phyloP scores from a whole-genome alignment of 2,113 vertebrate genomes.

The Tapirus terrestris region DNA sequence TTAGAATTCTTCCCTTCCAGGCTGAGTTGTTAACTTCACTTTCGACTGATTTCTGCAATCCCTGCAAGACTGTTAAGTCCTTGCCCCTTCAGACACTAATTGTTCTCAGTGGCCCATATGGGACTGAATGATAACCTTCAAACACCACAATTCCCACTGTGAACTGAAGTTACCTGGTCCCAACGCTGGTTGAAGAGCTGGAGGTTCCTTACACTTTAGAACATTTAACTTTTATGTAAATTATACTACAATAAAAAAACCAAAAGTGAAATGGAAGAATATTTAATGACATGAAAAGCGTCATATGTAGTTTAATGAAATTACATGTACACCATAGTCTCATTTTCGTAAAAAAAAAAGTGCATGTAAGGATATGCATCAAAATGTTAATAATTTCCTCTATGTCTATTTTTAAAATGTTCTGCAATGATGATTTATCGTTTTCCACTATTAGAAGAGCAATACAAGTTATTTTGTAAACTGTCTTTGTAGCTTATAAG shows the following conservation, averaged over 20 bases:
- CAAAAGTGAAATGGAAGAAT: not conserved
- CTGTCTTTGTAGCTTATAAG: not conserved
- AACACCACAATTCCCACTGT: not conserved
- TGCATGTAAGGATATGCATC: not conserved
- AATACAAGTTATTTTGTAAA: slow-evolving; percentile 26
- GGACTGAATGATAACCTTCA: not conserved
- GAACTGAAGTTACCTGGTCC: not conserved
- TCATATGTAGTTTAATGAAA: not conserved
- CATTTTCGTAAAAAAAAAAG: not conserved
- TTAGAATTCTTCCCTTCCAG: not conserved
- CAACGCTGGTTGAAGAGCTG: not conserved
- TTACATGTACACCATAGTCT: not conserved
- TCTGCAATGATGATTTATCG: not conserved
- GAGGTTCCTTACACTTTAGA: not conserved
- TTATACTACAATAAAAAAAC: not conserved
- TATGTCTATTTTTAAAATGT: not conserved
- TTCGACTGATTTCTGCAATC: not conserved
- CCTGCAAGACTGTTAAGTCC: not conserved
- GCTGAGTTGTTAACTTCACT: not conserved
- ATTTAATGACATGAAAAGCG: not conserved
- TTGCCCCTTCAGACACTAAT: not conserved
- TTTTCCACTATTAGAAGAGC: too few species aligned
- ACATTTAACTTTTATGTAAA: not conserved
- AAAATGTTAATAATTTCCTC: not conserved
- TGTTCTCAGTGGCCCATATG: not conserved